Evolutionary conservation across 1,140 invertebrate species (phyloP).

Genomic region (Drosophila virilis): DNA sequence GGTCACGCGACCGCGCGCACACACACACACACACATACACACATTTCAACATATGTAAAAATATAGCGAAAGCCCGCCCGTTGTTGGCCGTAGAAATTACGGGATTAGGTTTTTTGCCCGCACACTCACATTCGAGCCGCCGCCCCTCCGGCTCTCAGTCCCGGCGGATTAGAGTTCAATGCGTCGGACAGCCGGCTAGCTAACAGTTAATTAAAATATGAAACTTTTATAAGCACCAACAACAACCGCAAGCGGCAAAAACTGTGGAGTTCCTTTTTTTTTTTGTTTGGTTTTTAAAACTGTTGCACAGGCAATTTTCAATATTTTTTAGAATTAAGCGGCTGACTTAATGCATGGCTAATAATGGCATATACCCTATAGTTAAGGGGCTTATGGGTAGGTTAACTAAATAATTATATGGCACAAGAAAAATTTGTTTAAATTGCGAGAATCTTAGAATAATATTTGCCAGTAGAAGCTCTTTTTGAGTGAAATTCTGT

Average conservation of each 20-base stretch:
- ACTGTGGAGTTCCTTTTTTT: slow-evolving; percentile 7
- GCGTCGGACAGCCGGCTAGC: slow-evolving; percentile 27
- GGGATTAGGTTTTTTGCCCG: slow-evolving; percentile 75
- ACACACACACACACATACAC: slow-evolving; percentile 14
- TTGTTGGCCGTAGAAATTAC: slow-evolving; percentile 82
- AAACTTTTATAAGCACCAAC: slow-evolving; percentile 63
- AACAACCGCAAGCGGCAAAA: slow-evolving; percentile 39
- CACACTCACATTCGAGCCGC: background rate
- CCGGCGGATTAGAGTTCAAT: slow-evolving; percentile 73
- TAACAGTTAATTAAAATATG: slow-evolving; percentile 75
- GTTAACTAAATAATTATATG: no score
- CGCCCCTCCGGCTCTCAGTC: background rate
- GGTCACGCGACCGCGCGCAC: slow-evolving; percentile 16
- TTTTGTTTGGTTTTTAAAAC: slow-evolving; percentile 51
- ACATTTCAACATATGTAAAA: background rate
- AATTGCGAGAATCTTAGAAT: no score
- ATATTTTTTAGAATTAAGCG: slow-evolving; percentile 55
- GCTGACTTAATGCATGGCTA: slow-evolving; percentile 39
- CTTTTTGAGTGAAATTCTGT: background rate
- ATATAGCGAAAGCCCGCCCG: slow-evolving; percentile 5
- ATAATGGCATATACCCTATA: slow-evolving; percentile 14
- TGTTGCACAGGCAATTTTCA: slow-evolving; percentile 63
- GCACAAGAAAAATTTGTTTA: no score
- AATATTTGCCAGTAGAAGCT: background rate
- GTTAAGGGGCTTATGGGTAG: background rate